Base-by-base conservation (phyloP, 2,113 vertebrate genomes). In the Crocuta crocuta region DNA sequence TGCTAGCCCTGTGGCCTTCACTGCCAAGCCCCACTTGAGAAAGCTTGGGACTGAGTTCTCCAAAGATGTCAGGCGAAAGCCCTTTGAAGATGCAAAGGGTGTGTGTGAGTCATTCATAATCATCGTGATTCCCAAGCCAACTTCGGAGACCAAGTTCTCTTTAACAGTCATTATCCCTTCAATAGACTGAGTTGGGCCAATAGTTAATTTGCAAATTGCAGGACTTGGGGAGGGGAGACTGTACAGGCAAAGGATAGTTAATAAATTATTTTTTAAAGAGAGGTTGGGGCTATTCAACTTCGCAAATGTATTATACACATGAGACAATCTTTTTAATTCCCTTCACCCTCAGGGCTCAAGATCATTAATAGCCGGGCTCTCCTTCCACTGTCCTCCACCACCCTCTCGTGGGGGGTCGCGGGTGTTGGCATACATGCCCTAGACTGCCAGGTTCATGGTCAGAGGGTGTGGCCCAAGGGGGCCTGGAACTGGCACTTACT, bases 161-260 rank as follows among this genome's bases (percentile, higher is more conserved):
- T 78, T 68, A 5, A 28, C 4, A 61, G 43, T 76, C 50, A 92
- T 96, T 87, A 85, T 61, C 70, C 83, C 89, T 48, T 88, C 68
- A 43, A 24, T 55, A 66, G 87, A 53, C 83, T 4, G 28, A 89
- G 76, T 12, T 83, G 88, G 90, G 87, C 92, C 94, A 58, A 87
- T 48, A 70, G 65, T 84, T 96, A 87, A 95, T 96, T 87, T 94
- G 79, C 74, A 96, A 96, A 97, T 91, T 98, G 96, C 39, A 94
- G 92, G 95, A 93, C 87, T 74, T 58, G 4, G 53, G 84, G 33
- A 93, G 43, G 87, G 28, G 65, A 87, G 87, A 71, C 31, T 63
- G 35, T 50, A 87, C 35, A 83, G 68, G 82, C 68, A 88, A 58
- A 88, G 65, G 1, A 45, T 80, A 82, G 96, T 84, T 92, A 94